phyloP scores from a whole-genome alignment of 2,888 invertebrate species.

The Cataglyphis albicans region DNA sequence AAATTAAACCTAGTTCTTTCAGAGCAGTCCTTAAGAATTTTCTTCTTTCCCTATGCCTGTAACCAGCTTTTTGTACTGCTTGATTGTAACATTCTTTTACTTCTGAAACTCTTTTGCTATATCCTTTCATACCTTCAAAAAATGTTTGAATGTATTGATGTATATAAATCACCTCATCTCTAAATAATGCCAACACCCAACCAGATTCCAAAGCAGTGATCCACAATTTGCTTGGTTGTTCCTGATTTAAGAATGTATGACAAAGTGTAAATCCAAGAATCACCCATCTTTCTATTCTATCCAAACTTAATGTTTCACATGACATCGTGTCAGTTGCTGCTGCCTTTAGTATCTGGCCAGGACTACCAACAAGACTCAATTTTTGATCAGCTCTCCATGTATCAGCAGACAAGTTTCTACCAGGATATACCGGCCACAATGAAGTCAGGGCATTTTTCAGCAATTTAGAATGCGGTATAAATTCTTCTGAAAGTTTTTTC shows the following conservation, averaged over 20 bases:
- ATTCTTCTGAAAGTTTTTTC: conserved; percentile 98
- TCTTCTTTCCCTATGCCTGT: conserved; percentile 97
- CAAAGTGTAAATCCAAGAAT: conserved; percentile 97
- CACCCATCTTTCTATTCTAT: conserved; percentile 98
- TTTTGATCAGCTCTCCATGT: conserved; percentile 97
- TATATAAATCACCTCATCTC: conserved; percentile 98
- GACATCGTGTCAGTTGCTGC: conserved; percentile 98
- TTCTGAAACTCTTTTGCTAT: conserved; percentile 96
- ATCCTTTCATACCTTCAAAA: conserved; percentile 98
- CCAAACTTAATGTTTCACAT: conserved; percentile 98
- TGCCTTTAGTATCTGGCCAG: conserved; percentile 97
- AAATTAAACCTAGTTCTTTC: conserved; percentile 96
- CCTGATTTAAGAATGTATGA: conserved; percentile 94
- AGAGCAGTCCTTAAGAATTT: conserved; percentile 98
- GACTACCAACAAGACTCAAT: conserved; percentile 97
- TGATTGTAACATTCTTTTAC: conserved; percentile 97
- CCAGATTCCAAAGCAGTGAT: conserved; percentile 96
- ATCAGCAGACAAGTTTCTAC: conserved; percentile 96
- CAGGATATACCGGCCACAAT: conserved; percentile 94
- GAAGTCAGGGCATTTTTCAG: conserved; percentile 95
- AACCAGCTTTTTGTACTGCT: conserved; percentile 96
- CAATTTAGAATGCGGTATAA: conserved; percentile 96
- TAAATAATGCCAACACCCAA: conserved; percentile 97
- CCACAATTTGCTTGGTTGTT: conserved; percentile 95
- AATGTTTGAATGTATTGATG: conserved; percentile 97